Evolutionary conservation across 2,888 invertebrate species (phyloP), one percentile per base, ranked within the genome.

Genomic region (Ichneumoninae sp.): DNA sequence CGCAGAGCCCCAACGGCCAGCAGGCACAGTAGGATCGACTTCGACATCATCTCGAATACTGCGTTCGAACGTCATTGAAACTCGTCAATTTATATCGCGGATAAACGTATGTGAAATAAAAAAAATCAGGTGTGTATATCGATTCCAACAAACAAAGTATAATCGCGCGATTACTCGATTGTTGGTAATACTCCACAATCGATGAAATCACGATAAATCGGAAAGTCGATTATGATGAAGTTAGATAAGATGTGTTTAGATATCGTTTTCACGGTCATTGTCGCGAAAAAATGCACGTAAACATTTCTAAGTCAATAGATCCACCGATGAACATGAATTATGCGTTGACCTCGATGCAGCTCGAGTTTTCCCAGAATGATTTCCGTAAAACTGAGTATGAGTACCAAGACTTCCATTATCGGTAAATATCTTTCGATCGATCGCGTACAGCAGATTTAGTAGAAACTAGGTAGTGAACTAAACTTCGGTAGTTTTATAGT

Each of bases 161-260:
- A 50, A 76, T 57, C 52, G 26, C n/a, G 60, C 13, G 54, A 65
- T 65, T 66, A 30, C 22, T 36, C 26, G 77, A 71, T 77, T 66
- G 19, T 71, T 47, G 52, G 50, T 70, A 6, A 44, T 36, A 36
- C 33, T 13, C 3, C n/a, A 33, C 33, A 16, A 30, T 36, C 54
- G 22, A 47, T n/a, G 19, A 47, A 19, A 47, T 13, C 16, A 47
- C 33, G 19, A 19, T n/a, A 66, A 16, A 22, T 44, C 16, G 5
- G 40, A 2, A 54, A 60, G 33, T 8, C 30, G 16, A 66, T 44
- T n/a, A 16, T 47, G 54, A 16, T 22, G 30, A 52, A 19, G 36
- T 30, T 1, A 70, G 68, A 75, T 65, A 26, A 96, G 95, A 65
- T 19, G 13, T 26, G 3, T 68, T 68, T 60, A 57, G 57, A 50